Evolutionary conservation across 2,113 vertebrate genomes (phyloP).

Genomic region (Platichthys flesus): DNA sequence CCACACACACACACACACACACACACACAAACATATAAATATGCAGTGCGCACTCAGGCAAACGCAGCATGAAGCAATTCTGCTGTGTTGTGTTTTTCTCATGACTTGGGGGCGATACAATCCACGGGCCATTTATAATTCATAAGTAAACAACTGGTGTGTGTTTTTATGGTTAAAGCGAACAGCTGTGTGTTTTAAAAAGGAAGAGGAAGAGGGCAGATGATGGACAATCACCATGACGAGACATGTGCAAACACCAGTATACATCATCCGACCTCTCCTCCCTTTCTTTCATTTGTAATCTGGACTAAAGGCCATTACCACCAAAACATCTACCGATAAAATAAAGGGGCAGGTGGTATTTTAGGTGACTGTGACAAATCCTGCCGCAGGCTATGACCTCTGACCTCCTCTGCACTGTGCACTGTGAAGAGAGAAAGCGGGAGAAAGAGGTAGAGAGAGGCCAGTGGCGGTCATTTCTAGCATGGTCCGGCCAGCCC

Average conservation of each 20-base stretch:
- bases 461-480: constrained; percentile 77
- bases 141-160: constrained; percentile 59
- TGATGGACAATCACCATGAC: constrained; percentile 13
- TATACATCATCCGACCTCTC: constrained; percentile 4
- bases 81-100: constrained; percentile 49
- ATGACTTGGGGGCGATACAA: constrained; percentile 42
- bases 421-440: constrained; percentile 40
- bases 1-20: neutral
- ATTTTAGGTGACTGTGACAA: constrained; percentile 49
- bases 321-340: constrained; percentile 21
- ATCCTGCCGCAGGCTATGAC: constrained; percentile 27
- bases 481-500: constrained; percentile 74
- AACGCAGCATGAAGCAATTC: constrained; percentile 45
- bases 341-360: neutral
- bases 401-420: constrained; percentile 39
- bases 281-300: constrained; percentile 3
- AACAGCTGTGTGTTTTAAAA: constrained; percentile 44
- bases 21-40: constrained; percentile 21
- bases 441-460: constrained; percentile 42
- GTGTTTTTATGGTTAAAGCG: constrained; percentile 59
- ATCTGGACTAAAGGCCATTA: neutral
- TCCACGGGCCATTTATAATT: constrained; percentile 65
- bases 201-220: neutral
- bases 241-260: constrained; percentile 16
- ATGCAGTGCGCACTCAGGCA: constrained; percentile 30